Evolutionary conservation across 2,797 vertebrate species (phyloP).

Genomic region (Helostoma temminkii): DNA sequence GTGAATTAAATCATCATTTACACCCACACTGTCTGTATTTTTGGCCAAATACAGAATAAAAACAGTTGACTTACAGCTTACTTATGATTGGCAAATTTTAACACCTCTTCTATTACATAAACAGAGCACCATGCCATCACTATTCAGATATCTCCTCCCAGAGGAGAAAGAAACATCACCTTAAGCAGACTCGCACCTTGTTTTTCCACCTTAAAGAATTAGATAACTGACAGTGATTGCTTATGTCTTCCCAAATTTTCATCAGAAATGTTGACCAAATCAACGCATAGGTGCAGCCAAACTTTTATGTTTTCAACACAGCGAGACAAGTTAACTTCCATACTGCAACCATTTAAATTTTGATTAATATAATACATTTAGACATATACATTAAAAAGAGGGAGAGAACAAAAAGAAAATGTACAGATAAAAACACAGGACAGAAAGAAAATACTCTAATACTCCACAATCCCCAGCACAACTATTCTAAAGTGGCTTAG

Average conservation of each 20-base stretch:
- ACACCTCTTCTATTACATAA: constrained; percentile 37
- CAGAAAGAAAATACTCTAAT: constrained; percentile 24
- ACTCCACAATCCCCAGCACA: constrained; percentile 17
- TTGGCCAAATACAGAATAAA: constrained; percentile 8
- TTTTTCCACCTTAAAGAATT: constrained; percentile 3
- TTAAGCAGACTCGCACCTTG: not conserved
- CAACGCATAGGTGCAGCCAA: not conserved
- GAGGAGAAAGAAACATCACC: constrained; percentile 5
- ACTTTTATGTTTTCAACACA: not conserved
- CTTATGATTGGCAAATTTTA: constrained; percentile 23
- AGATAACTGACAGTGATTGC: not conserved
- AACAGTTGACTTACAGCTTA: constrained; percentile 17
- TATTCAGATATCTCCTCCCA: constrained; percentile 24
- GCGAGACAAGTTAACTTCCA: constrained; percentile 27
- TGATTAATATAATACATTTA: constrained; percentile 17
- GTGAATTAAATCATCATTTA: not conserved
- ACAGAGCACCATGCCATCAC: constrained; percentile 35
- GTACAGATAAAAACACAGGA: not conserved
- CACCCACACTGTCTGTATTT: not conserved
- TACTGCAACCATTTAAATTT: constrained; percentile 9
- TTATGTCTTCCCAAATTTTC: constrained; percentile 2
- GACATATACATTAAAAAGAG: constrained; percentile 7
- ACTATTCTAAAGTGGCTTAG: constrained; percentile 12
- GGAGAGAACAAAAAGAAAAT: constrained; percentile 7
- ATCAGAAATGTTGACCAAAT: constrained; percentile 16